Percentiles rank a stretch among this genome's conserved stretches.
These are phyloP conservation scores for Platynereis dumerilii DNA, from an alignment of 2,888 invertebrate genomes.

Conservation along the genomic window DNA sequence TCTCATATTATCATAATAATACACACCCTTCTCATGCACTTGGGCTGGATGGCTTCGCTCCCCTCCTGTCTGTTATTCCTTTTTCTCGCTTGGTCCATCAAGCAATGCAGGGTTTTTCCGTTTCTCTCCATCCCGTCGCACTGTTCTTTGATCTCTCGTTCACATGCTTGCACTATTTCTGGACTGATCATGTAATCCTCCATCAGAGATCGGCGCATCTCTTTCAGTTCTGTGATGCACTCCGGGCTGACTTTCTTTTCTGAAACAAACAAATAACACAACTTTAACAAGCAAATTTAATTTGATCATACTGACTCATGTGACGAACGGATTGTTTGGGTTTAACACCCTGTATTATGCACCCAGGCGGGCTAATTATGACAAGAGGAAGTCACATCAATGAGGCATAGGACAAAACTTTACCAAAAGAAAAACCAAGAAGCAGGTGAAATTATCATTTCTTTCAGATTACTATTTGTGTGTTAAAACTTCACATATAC, in stretches of 20 bases:
- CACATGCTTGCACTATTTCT: slow-evolving; percentile 69
- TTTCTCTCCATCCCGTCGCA: slow-evolving; percentile 76
- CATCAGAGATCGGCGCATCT: slow-evolving; percentile 88
- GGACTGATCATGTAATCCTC: slow-evolving; percentile 93
- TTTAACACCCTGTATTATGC: too few species aligned
- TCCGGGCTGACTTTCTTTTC: slow-evolving; percentile 64
- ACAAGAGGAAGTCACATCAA: too few species aligned
- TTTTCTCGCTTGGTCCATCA: slow-evolving; percentile 76
- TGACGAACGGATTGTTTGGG: too few species aligned
- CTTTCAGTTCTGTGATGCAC: slow-evolving; percentile 87
- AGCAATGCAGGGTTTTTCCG: slow-evolving; percentile 91
- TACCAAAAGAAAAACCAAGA: too few species aligned
- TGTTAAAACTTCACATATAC: too few species aligned
- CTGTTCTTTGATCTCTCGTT: slow-evolving; percentile 68
- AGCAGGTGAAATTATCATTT: too few species aligned
- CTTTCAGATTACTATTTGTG: too few species aligned
- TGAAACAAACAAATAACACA: slow-evolving; percentile 26
- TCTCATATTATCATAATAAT: too few species aligned
- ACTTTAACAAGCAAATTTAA: background rate
- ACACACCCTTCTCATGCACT: slow-evolving; percentile 31
- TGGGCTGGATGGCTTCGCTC: background rate
- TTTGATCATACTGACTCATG: background rate
- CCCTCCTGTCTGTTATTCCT: too few species aligned
- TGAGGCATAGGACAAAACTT: too few species aligned
- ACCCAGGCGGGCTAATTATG: too few species aligned